These are phyloP conservation scores for Cantharis flavilabris DNA, from an alignment of 2,888 invertebrate genomes.

Conservation along the genomic window DNA sequence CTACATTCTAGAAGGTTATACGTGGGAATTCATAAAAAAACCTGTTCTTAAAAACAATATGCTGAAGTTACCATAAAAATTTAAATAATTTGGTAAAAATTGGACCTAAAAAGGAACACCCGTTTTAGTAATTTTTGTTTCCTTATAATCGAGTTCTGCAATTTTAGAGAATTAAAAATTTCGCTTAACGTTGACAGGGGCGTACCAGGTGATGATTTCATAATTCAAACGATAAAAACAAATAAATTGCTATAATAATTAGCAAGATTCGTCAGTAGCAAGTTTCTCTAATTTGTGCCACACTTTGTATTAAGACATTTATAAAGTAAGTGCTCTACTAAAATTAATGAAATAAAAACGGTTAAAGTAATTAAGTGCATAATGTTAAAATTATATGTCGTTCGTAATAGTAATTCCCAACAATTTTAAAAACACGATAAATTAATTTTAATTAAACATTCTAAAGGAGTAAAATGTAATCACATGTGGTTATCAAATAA, in stretches of 20 bases:
- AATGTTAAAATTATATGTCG: constrained; percentile 13
- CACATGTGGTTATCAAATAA: neutral
- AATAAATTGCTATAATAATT: neutral
- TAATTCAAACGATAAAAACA: neutral
- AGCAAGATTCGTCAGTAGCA: neutral
- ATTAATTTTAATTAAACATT: neutral
- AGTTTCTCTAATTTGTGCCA: neutral
- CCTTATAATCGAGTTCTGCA: neutral
- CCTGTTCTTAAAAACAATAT: neutral
- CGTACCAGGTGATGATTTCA: neutral
- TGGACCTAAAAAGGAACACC: neutral
- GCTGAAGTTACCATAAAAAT: neutral
- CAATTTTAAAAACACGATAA: constrained; percentile 3
- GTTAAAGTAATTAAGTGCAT: constrained; percentile 7
- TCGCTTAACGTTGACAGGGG: neutral
- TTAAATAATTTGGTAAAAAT: neutral
- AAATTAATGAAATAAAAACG: constrained; percentile 12
- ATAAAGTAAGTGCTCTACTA: constrained; percentile 7
- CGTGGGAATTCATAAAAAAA: neutral
- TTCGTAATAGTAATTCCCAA: neutral
- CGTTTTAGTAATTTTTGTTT: neutral
- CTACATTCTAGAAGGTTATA: neutral
- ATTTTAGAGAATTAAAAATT: neutral
- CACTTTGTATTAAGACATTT: neutral
- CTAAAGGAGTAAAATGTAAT: neutral